Percentiles rank a stretch among this genome's conserved stretches.
Evolutionary conservation across 2,113 vertebrate species (phyloP).

Genomic region (Naja naja): DNA sequence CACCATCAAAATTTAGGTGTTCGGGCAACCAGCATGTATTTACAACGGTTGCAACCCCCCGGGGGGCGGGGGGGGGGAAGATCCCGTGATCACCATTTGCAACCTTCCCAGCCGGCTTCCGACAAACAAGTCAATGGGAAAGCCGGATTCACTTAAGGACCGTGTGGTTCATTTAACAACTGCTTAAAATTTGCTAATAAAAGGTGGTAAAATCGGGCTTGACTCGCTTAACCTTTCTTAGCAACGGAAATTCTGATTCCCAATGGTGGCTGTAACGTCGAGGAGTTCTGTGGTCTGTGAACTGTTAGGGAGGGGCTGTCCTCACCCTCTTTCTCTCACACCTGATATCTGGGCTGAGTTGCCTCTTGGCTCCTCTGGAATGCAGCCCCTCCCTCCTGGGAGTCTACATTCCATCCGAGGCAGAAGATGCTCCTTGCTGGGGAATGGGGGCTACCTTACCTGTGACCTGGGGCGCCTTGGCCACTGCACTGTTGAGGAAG

Average conservation of each 20-base stretch:
- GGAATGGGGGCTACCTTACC: conserved; percentile 66
- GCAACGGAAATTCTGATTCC: not conserved
- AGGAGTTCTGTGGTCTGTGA: not conserved
- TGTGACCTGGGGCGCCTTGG: conserved; percentile 90
- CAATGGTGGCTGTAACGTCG: not conserved
- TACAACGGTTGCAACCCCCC: too few relatives aligned
- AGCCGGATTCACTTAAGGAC: not conserved
- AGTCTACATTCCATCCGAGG: not conserved
- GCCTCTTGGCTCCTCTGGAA: not conserved
- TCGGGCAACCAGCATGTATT: too few relatives aligned
- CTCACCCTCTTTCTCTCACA: not conserved
- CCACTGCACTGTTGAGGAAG: conserved; percentile 85
- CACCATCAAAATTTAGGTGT: too few relatives aligned
- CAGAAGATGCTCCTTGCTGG: not conserved
- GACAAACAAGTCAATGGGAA: not conserved
- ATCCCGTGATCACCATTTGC: not conserved
- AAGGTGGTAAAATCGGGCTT: not conserved
- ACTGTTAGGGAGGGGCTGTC: not conserved
- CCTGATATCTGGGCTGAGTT: not conserved
- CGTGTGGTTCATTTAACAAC: not conserved
- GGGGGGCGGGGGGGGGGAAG: too few relatives aligned
- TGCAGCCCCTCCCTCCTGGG: not conserved
- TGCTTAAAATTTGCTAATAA: not conserved
- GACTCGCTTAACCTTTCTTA: not conserved
- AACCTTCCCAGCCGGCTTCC: not conserved